A percentile compares a stretch with the other conserved stretches of the same genome.
Evolutionary conservation across 2,113 vertebrate genomes (phyloP).

Genomic region (Coturnix japonica): DNA sequence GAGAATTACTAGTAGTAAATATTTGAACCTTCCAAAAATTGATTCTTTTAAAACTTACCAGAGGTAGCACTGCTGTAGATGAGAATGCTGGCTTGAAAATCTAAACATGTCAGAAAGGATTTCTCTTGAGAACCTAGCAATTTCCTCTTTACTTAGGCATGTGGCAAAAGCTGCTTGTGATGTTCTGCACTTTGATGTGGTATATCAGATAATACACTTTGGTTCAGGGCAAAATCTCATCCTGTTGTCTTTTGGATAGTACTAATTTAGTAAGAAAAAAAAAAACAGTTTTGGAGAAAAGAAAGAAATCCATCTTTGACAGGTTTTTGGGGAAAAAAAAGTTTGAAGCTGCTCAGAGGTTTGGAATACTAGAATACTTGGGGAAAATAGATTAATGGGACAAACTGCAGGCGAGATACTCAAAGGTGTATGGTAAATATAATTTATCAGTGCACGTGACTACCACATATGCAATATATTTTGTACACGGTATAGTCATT

Average conservation of each 20-base stretch:
- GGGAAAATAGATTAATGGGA: background rate
- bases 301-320: background rate
- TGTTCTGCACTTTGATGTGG: background rate
- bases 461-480: background rate
- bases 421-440: background rate
- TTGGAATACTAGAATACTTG: slow-evolving; percentile 15
- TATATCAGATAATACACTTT: background rate
- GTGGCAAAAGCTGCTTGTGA: background rate
- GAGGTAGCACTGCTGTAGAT: background rate
- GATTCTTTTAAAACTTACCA: background rate
- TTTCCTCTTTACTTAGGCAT: background rate
- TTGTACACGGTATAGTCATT: background rate
- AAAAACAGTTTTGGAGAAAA: background rate
- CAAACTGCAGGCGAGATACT: background rate
- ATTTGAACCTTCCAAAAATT: background rate
- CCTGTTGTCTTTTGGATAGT: background rate
- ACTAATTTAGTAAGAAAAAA: background rate
- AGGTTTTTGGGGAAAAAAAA: background rate
- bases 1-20: background rate
- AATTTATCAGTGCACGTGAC: background rate
- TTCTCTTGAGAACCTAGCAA: background rate
- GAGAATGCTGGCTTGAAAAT: background rate
- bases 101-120: background rate
- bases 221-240: background rate
- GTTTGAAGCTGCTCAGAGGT: background rate